phyloP scores from a whole-genome alignment of 2,888 invertebrate genomes.

The Volucella bombylans region DNA sequence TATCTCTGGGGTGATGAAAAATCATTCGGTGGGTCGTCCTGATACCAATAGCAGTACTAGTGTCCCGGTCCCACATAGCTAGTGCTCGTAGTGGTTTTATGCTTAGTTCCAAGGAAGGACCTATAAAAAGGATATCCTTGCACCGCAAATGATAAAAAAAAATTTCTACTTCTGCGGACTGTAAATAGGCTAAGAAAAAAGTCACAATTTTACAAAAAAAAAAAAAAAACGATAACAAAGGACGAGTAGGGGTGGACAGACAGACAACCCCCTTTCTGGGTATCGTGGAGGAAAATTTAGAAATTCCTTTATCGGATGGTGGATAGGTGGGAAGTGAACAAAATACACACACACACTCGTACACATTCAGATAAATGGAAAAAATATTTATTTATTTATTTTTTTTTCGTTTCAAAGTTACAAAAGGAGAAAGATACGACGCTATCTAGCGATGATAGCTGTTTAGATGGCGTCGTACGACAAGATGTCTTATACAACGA shows the following conservation, averaged over 20 bases:
- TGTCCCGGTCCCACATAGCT: no score
- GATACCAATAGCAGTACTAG: no score
- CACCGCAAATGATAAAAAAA: constrained; percentile 37
- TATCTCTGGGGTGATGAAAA: constrained; percentile 37
- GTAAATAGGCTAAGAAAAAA: constrained; percentile 29
- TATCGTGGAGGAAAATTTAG: constrained; percentile 9
- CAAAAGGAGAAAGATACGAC: constrained; percentile 1
- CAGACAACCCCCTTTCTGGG: constrained; percentile 14
- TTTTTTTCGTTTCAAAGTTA: not conserved
- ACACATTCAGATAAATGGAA: constrained; percentile 29
- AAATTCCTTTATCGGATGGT: constrained; percentile 35
- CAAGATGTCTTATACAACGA: constrained; percentile 16
- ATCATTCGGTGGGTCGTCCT: not conserved
- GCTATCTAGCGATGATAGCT: constrained; percentile 36
- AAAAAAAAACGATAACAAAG: no score
- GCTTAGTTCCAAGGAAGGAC: constrained; percentile 35
- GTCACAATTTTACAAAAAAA: constrained; percentile 48
- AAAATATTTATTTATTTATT: constrained; percentile 51
- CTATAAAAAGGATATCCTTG: constrained; percentile 60
- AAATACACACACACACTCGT: constrained; percentile 5
- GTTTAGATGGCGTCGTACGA: constrained; percentile 21
- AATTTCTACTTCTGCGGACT: constrained; percentile 21
- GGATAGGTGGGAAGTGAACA: constrained; percentile 9
- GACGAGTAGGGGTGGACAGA: not conserved
- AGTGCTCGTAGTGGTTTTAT: constrained; percentile 15